Percentiles rank a stretch among this genome's conserved stretches.
These are phyloP conservation scores for Heterodera carotae DNA, from an alignment of 1,140 invertebrate genomes.

Conservation along the genomic window DNA sequence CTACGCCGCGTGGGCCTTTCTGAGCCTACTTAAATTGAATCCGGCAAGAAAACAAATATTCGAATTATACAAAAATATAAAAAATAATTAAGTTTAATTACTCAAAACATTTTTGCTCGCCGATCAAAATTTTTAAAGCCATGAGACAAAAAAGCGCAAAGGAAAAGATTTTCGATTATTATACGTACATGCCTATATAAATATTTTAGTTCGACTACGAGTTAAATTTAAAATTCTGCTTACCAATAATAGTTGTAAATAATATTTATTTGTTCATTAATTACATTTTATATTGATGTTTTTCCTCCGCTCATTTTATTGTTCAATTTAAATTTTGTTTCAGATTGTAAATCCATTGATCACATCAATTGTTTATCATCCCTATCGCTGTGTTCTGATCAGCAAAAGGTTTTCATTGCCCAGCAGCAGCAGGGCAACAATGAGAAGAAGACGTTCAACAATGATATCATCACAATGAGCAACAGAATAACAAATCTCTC, in stretches of 20 bases:
- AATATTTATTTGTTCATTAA: neutral
- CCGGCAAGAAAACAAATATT: neutral
- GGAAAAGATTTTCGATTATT: neutral
- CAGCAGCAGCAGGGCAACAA: neutral
- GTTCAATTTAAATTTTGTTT: no score
- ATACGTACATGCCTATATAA: no score
- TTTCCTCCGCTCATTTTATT: no score
- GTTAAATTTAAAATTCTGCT: neutral
- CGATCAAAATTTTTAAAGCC: no score
- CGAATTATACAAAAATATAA: no score
- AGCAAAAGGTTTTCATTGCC: neutral
- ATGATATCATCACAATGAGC: no score
- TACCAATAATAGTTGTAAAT: neutral
- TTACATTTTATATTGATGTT: no score
- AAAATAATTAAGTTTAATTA: no score
- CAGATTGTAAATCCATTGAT: slow-evolving; percentile 21
- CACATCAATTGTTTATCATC: slow-evolving; percentile 18
- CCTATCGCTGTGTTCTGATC: neutral
- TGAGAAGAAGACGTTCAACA: no score
- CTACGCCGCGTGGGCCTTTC: neutral
- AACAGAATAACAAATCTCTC: neutral
- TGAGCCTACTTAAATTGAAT: slow-evolving; percentile 19
- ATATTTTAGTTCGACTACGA: no score
- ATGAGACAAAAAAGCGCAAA: neutral
- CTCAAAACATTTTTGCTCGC: no score